A percentile compares a stretch with the other conserved stretches of the same genome.
phyloP scores from a whole-genome alignment of 2,888 invertebrate species.

The Eristalis intricaria region DNA sequence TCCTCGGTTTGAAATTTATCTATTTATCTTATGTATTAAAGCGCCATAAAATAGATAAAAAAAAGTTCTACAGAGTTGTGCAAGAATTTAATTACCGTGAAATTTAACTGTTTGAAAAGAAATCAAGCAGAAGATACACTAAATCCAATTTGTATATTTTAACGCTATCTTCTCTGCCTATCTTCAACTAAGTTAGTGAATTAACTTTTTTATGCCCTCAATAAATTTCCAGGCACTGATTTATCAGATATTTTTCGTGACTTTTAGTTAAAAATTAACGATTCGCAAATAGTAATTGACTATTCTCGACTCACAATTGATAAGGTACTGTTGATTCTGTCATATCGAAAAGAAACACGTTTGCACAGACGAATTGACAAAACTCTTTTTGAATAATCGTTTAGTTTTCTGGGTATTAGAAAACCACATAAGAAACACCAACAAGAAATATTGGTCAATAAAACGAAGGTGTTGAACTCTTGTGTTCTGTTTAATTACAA shows the following conservation, averaged over 20 bases:
- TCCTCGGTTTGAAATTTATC: no score
- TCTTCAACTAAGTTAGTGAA: not conserved
- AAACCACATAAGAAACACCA: conserved; percentile 43
- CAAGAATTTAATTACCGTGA: no score
- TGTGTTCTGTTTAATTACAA: conserved; percentile 69
- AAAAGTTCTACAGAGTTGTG: no score
- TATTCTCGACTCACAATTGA: not conserved
- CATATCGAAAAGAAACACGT: not conserved
- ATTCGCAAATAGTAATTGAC: not conserved
- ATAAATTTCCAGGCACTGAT: not conserved
- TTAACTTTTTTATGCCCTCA: not conserved
- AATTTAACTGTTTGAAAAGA: no score
- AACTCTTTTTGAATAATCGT: not conserved
- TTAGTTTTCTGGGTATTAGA: conserved; percentile 22
- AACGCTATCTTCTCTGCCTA: no score
- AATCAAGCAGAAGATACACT: no score
- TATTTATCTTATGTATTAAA: no score
- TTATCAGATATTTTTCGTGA: not conserved
- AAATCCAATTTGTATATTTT: no score
- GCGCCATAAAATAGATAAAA: no score
- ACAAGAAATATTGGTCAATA: conserved; percentile 68
- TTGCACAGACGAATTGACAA: not conserved
- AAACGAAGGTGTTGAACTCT: conserved; percentile 71
- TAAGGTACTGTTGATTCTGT: not conserved
- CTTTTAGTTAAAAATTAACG: not conserved